These are phyloP conservation scores for Poeciliopsis occidentalis DNA, from an alignment of 2,113 vertebrate genomes.

Conservation along the genomic window DNA sequence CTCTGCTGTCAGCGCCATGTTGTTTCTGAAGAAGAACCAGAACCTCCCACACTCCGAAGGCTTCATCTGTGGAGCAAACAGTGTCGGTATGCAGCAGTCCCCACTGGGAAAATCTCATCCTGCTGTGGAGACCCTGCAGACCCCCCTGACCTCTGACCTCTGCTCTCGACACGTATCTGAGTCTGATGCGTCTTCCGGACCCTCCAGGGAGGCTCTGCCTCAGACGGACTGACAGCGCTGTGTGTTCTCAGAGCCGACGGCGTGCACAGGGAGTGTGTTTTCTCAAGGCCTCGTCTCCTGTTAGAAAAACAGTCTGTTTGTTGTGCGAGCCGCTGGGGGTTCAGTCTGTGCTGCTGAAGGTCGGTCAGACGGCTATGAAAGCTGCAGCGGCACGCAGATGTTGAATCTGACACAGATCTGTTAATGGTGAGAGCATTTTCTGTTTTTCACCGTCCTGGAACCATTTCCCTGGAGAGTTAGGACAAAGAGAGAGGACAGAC, in stretches of 20 bases:
- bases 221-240: slow-evolving; percentile 48
- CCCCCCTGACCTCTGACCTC: slow-evolving; percentile 28
- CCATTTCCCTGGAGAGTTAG: not conserved
- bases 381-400: slow-evolving; percentile 7
- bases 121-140: slow-evolving; percentile 9
- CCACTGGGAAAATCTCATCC: slow-evolving; percentile 39
- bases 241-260: slow-evolving; percentile 24
- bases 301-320: slow-evolving; percentile 23
- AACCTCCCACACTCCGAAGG: not conserved
- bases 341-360: slow-evolving; percentile 24
- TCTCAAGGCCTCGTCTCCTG: slow-evolving; percentile 6
- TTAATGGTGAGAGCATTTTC: slow-evolving; percentile 19
- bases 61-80: slow-evolving; percentile 1
- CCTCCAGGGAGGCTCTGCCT: slow-evolving; percentile 14
- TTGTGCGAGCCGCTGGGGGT: slow-evolving; percentile 32
- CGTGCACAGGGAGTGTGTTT: slow-evolving; percentile 13
- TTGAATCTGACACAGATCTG: slow-evolving; percentile 32
- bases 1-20: not conserved
- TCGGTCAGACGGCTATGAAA: not conserved
- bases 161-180: slow-evolving; percentile 49
- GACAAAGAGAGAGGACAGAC: not conserved
- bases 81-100: slow-evolving; percentile 9
- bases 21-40: not conserved
- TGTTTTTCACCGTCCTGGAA: not conserved
- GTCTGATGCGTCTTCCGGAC: slow-evolving; percentile 32